Evolutionary conservation across 1,140 invertebrate species (phyloP).

Genomic region (Zaprionus kolodkinae): DNA sequence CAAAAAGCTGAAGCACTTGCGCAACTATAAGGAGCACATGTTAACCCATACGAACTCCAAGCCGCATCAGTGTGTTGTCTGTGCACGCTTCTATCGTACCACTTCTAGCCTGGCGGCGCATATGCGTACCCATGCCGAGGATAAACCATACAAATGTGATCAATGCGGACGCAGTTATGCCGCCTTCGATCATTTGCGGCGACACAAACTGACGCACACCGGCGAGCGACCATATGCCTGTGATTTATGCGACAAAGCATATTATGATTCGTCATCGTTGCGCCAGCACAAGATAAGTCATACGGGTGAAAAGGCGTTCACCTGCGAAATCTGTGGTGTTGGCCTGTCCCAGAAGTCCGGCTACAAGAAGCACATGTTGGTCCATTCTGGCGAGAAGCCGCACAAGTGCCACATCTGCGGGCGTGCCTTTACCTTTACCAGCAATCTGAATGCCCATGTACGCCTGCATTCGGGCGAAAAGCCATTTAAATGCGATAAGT

Average conservation of each 20-base stretch:
- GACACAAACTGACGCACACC: conserved; percentile 71
- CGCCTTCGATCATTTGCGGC: conserved; percentile 58
- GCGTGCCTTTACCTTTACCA: conserved; percentile 77
- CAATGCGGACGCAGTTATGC: conserved; percentile 64
- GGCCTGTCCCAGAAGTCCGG: conserved; percentile 81
- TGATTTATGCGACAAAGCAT: conserved; percentile 76
- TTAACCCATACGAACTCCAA: conserved; percentile 74
- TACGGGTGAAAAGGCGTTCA: conserved; percentile 77
- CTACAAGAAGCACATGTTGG: conserved; percentile 82
- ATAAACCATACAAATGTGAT: conserved; percentile 68
- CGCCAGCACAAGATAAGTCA: conserved; percentile 79
- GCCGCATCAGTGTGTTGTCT: conserved; percentile 70
- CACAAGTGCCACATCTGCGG: conserved; percentile 77
- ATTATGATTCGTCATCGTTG: conserved; percentile 78
- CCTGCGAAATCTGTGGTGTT: conserved; percentile 81
- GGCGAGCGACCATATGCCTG: conserved; percentile 73
- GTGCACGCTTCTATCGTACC: conserved; percentile 77
- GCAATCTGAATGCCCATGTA: conserved; percentile 85
- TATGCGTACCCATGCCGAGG: conserved; percentile 70
- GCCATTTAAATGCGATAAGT: conserved; percentile 71
- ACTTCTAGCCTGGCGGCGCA: conserved; percentile 75
- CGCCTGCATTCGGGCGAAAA: conserved; percentile 89
- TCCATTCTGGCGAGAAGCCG: conserved; percentile 78
- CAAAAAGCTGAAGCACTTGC: conserved; percentile 71
- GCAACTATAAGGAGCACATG: conserved; percentile 80